A percentile compares a stretch with the other conserved stretches of the same genome.
These are phyloP conservation scores for Ranitomeya variabilis DNA, from an alignment of 2,113 vertebrate species.

Conservation along the genomic window DNA sequence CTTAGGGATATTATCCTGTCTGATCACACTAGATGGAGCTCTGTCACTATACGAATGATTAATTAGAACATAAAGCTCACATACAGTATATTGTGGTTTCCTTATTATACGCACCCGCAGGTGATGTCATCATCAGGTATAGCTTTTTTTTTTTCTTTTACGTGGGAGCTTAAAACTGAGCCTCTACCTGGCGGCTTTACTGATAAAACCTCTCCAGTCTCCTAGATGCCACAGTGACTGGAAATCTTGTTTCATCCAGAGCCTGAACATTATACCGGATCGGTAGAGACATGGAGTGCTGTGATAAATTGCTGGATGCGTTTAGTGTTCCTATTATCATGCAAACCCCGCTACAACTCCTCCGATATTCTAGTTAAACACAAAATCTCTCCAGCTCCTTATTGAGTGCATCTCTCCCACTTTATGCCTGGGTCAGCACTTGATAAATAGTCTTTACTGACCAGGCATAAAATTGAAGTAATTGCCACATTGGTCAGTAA, in stretches of 20 bases:
- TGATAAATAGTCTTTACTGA: constrained; percentile 59
- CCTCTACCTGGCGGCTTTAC: background rate
- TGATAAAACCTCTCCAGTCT: background rate
- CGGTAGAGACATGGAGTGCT: background rate
- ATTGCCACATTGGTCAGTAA: constrained; percentile 59
- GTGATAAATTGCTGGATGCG: constrained; percentile 47
- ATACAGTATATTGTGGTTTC: background rate
- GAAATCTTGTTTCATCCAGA: background rate
- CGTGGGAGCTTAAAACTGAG: background rate
- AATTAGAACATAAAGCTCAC: background rate
- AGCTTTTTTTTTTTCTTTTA: background rate
- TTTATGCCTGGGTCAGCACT: constrained; percentile 56
- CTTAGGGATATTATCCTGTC: background rate
- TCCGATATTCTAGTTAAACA: constrained; percentile 51
- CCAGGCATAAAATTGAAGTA: constrained; percentile 59
- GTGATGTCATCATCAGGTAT: background rate
- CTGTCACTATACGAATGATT: background rate
- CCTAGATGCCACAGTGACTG: background rate
- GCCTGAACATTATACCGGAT: constrained; percentile 21
- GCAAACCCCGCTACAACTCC: constrained; percentile 36
- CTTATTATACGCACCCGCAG: background rate
- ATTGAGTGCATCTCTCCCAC: constrained; percentile 48
- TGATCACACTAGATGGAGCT: background rate
- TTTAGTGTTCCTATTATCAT: constrained; percentile 50
- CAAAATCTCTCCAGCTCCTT: constrained; percentile 50